Conservation (phyloP, 2,113 vertebrate species). For the Coryphaenoides rupestris region DNA sequence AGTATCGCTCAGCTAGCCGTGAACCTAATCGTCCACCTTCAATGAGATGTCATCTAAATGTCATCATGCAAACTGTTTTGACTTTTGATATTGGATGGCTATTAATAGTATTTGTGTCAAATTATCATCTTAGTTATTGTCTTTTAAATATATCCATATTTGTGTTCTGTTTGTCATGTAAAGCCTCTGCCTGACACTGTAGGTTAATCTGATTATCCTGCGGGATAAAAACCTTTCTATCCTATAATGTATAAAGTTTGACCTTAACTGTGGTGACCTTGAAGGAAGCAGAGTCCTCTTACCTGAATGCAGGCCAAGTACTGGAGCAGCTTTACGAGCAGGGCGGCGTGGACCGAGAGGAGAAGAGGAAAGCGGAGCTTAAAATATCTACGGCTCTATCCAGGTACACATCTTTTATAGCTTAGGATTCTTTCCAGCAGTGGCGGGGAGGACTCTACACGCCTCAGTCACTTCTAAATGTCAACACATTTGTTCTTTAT, state of each 20-base stretch:
- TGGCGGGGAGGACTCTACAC: no score
- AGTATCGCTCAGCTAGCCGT: neutral
- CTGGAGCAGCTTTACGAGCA: conserved; percentile 46
- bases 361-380: conserved; percentile 46
- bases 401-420: conserved; percentile 38
- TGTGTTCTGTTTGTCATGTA: neutral
- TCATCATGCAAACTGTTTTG: no score
- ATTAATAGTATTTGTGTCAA: neutral
- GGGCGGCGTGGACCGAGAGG: conserved; percentile 34
- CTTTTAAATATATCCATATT: conserved; percentile 6
- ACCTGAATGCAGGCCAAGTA: conserved; percentile 45
- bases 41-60: no score
- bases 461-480: no score
- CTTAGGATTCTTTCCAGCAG: no score
- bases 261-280: conserved; percentile 55
- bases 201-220: no score
- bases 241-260: no score
- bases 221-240: no score
- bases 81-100: neutral
- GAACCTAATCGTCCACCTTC: no score
- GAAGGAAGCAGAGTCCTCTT: conserved; percentile 45
- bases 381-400: conserved; percentile 52
- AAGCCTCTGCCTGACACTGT: no score
- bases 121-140: neutral
- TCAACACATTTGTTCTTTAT: no score